Conservation (phyloP, 2,113 vertebrate species). For the Entomyzon cyanotis region DNA sequence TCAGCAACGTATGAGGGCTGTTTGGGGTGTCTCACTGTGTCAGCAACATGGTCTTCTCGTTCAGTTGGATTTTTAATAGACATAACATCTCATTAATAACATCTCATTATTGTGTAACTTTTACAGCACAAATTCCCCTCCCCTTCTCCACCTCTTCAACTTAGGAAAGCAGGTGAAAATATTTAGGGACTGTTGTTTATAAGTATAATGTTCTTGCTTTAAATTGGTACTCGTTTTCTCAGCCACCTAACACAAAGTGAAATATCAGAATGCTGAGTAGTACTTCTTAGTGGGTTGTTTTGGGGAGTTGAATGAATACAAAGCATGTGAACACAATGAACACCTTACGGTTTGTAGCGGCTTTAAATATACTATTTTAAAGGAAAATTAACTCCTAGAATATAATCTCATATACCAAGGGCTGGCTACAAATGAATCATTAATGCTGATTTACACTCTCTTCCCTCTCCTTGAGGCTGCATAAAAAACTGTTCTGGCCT, state of each 20-base stretch:
- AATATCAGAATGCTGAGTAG: background rate
- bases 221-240: background rate
- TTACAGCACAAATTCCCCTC: background rate
- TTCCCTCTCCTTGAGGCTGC: background rate
- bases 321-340: background rate
- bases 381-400: background rate
- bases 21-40: background rate
- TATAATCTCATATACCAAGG: background rate
- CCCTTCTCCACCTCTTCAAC: background rate
- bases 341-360: background rate
- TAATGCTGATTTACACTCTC: background rate
- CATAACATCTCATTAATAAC: background rate
- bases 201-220: background rate
- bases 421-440: background rate
- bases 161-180: background rate
- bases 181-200: background rate
- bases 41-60: background rate
- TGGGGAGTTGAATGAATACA: background rate
- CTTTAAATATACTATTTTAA: background rate
- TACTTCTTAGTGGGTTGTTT: background rate
- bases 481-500: background rate
- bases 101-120: background rate
- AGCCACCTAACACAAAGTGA: background rate
- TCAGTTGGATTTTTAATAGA: background rate
- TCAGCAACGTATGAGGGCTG: background rate